These are phyloP conservation scores for Meganola albula DNA, from an alignment of 2,888 invertebrate genomes.

Conservation along the genomic window DNA sequence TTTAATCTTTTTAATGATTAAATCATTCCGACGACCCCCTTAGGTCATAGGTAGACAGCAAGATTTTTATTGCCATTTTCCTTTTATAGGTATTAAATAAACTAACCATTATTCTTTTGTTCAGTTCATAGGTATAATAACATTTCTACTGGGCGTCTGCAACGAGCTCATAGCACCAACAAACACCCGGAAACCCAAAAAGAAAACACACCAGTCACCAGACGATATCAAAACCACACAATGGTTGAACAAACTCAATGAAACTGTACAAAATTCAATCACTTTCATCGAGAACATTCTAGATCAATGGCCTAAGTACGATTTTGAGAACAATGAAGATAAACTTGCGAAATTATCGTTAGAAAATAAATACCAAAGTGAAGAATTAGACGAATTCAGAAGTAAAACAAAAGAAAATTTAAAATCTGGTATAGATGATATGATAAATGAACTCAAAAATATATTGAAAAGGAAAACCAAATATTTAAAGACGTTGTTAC, in stretches of 20 bases:
- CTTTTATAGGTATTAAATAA: no score
- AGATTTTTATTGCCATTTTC: no score
- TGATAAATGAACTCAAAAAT: slow-evolving; percentile 70
- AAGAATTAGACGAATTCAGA: no score
- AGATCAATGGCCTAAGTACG: slow-evolving; percentile 59
- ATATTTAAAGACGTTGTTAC: slow-evolving; percentile 62
- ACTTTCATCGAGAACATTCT: slow-evolving; percentile 55
- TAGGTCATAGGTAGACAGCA: no score
- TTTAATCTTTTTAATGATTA: no score
- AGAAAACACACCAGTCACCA: slow-evolving; percentile 68
- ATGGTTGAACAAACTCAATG: slow-evolving; percentile 49
- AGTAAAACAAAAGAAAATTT: no score
- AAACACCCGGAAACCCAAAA: slow-evolving; percentile 76
- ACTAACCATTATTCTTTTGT: slow-evolving; percentile 21
- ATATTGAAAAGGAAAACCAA: slow-evolving; percentile 76
- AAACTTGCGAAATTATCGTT: slow-evolving; percentile 55
- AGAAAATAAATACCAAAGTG: slow-evolving; percentile 50
- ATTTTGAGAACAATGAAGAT: slow-evolving; percentile 46
- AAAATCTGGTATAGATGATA: slow-evolving; percentile 64
- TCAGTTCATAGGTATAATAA: slow-evolving; percentile 78
- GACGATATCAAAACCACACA: slow-evolving; percentile 57
- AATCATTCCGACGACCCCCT: no score
- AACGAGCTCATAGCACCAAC: slow-evolving; percentile 70
- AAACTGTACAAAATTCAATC: slow-evolving; percentile 50
- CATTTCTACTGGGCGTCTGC: slow-evolving; percentile 76